phyloP scores from a whole-genome alignment of 2,888 invertebrate species.

The Kuschelorhynchus macadamiae region DNA sequence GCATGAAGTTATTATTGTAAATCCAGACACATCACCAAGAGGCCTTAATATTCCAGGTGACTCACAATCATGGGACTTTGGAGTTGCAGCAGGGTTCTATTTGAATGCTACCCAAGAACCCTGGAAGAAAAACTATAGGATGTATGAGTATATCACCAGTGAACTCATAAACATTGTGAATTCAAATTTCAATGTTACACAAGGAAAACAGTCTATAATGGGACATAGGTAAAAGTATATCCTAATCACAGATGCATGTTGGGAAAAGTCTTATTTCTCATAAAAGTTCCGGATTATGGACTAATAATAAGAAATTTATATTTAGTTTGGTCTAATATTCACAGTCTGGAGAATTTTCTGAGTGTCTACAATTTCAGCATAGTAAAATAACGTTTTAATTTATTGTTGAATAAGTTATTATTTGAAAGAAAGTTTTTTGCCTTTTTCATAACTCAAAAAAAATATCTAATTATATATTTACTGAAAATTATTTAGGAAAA shows the following conservation, averaged over 20 bases:
- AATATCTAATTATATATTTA: too few relatives aligned
- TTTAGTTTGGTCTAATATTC: too few relatives aligned
- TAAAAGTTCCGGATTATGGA: too few relatives aligned
- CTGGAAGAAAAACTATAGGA: slow-evolving; percentile 93
- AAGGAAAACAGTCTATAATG: slow-evolving; percentile 80
- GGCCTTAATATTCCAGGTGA: slow-evolving; percentile 92
- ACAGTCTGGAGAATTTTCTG: too few relatives aligned
- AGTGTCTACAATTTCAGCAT: too few relatives aligned
- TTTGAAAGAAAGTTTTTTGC: too few relatives aligned
- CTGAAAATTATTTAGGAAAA: too few relatives aligned
- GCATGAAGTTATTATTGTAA: slow-evolving; percentile 88
- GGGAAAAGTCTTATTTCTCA: neutral
- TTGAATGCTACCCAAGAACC: slow-evolving; percentile 92
- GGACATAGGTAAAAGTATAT: slow-evolving; percentile 81
- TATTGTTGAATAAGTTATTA: too few relatives aligned
- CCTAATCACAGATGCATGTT: neutral
- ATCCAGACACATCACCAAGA: slow-evolving; percentile 96
- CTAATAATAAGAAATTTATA: too few relatives aligned
- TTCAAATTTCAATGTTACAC: slow-evolving; percentile 79
- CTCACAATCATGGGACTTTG: slow-evolving; percentile 94
- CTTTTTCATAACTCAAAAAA: too few relatives aligned
- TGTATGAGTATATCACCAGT: slow-evolving; percentile 94
- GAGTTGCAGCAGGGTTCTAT: slow-evolving; percentile 96
- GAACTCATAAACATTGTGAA: slow-evolving; percentile 85
- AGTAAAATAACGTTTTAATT: too few relatives aligned